A percentile compares a stretch with the other conserved stretches of the same genome.
phyloP scores from a whole-genome alignment of 2,113 vertebrate species.

The Anser cygnoides region DNA sequence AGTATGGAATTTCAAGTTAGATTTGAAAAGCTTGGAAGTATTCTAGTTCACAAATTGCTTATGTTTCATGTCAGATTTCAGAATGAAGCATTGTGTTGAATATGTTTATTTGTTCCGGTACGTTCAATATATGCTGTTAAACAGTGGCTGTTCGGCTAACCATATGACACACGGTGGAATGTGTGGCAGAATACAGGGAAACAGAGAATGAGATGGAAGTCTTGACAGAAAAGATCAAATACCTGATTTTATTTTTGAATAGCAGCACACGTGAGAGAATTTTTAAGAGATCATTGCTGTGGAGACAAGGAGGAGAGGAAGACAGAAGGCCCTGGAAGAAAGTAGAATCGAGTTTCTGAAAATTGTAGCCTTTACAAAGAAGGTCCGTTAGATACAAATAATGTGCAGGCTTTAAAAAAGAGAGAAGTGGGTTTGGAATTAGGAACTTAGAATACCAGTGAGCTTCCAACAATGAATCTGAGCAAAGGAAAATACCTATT shows the following conservation, averaged over 20 bases:
- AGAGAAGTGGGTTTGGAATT: slow-evolving; percentile 54
- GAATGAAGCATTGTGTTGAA: not conserved
- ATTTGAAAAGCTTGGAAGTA: not conserved
- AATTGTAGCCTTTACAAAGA: slow-evolving; percentile 41
- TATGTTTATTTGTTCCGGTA: not conserved
- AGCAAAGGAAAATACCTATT: slow-evolving; percentile 65
- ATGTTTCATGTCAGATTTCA: not conserved
- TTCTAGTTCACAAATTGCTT: not conserved
- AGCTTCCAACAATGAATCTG: slow-evolving; percentile 43
- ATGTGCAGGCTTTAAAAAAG: slow-evolving; percentile 29
- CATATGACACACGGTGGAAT: not conserved
- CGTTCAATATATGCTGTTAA: slow-evolving; percentile 8
- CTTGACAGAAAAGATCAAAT: slow-evolving; percentile 53
- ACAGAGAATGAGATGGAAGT: not conserved
- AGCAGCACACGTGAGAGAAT: slow-evolving; percentile 24
- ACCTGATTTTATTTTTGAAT: slow-evolving; percentile 52
- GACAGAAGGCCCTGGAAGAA: slow-evolving; percentile 44
- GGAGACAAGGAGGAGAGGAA: slow-evolving; percentile 27
- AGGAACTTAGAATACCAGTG: slow-evolving; percentile 44
- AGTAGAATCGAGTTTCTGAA: slow-evolving; percentile 58
- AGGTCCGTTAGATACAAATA: slow-evolving; percentile 56
- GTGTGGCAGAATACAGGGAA: not conserved
- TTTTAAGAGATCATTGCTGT: not conserved
- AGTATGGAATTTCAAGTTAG: not conserved
- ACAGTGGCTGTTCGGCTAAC: not conserved